These are phyloP conservation scores for Parnassius orleans DNA, from an alignment of 2,888 invertebrate genomes.

Conservation along the genomic window DNA sequence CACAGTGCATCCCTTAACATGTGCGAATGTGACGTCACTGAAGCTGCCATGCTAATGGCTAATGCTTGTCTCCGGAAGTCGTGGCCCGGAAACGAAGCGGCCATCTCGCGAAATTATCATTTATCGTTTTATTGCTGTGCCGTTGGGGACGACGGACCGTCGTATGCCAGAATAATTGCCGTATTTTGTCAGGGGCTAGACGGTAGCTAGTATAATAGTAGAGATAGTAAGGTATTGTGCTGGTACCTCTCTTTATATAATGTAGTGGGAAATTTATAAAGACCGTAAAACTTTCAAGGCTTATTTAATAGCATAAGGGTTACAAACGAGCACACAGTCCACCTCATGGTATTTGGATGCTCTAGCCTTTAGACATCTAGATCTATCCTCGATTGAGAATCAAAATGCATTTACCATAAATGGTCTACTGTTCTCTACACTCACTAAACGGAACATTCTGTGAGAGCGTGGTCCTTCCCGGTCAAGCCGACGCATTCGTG, in stretches of 20 bases:
- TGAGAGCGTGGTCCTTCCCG: too few species aligned
- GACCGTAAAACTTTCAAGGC: too few species aligned
- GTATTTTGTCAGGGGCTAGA: constrained; percentile 25
- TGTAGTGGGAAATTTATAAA: too few species aligned
- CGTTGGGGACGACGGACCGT: constrained; percentile 35
- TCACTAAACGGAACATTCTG: too few species aligned
- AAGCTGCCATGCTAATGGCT: constrained; percentile 74
- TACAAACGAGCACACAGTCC: too few species aligned
- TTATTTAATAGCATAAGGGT: too few species aligned
- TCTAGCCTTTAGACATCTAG: too few species aligned
- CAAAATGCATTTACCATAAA: too few species aligned
- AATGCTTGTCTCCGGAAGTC: constrained; percentile 76
- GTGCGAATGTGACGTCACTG: constrained; percentile 66
- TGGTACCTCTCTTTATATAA: background rate
- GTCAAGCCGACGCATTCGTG: too few species aligned
- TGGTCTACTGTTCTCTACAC: too few species aligned
- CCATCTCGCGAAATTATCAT: constrained; percentile 74
- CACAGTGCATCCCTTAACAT: constrained; percentile 22
- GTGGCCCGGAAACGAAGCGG: constrained; percentile 63
- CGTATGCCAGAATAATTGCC: constrained; percentile 11
- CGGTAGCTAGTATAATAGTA: constrained; percentile 35
- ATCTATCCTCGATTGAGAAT: too few species aligned
- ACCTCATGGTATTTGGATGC: too few species aligned
- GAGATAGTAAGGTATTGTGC: background rate
- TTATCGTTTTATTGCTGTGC: constrained; percentile 69